Evolutionary conservation across 2,888 invertebrate species (phyloP), one percentile per base, ranked within the genome.

Genomic region (Epirrhoe alternata): DNA sequence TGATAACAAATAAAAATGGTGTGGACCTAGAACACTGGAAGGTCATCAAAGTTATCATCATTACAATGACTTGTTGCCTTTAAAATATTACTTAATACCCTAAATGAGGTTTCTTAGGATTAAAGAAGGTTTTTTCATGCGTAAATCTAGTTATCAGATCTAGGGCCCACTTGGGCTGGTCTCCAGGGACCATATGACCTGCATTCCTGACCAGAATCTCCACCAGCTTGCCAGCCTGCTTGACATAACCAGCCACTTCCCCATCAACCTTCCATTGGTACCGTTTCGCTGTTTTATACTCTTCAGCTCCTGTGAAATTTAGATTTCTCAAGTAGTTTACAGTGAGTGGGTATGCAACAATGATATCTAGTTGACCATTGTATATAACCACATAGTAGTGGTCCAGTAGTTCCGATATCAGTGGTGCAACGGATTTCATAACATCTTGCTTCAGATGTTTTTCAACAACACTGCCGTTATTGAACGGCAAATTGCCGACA

Each of bases 331-430:
- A 87, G 84, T 97, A 98, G 81, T 96, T 96, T 17, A 96, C 94
- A 0, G 98, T 98, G 57, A 97, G 83, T 0, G 98, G 97, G 86
- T 97, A 97, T 0, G 98, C 97, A 0, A 98, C 97, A 71, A 98
- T 97, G 12, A 98, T 96, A 84, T 99, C 98, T 71, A 98, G 84
- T 82, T 98, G 98, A 0, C 98, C 98, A 82, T 96, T 98, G 85
- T 98, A 98, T 68, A 98, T 94, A 52, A 98, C 94, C 14, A 97
- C 95, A 83, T 94, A 92, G 78, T 96, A 97, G 74, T 95, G 87
- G 45, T 95, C 92, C 0, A 97, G 82, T 0, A 97, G 87, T 74
- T 96, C 95, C 0, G 95, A 92, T 62, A 97, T 90, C 94, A 96
- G 95, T 0, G 95, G 94, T 6, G 97, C 96, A 6, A 97, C 96